Evolutionary conservation across 2,888 invertebrate genomes (phyloP).

Genomic region (Euspilapteryx auroguttella): DNA sequence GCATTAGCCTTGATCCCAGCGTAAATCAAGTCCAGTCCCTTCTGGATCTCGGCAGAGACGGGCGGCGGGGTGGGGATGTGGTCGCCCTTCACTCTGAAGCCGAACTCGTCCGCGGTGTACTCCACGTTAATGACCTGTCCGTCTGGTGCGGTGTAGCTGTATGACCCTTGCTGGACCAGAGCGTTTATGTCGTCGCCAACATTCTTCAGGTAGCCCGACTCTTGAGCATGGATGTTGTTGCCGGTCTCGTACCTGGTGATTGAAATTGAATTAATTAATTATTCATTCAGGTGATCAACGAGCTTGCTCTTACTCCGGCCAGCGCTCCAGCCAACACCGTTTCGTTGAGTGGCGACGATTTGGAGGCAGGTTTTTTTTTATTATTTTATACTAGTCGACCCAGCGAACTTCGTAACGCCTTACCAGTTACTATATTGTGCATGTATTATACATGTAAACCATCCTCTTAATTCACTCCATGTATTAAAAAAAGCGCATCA

Average conservation of each 20-base stretch:
- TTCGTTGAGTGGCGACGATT: too few relatives aligned
- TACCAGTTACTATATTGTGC: too few relatives aligned
- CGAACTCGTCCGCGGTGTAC: slow-evolving; percentile 81
- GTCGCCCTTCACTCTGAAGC: slow-evolving; percentile 79
- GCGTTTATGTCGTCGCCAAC: slow-evolving; percentile 69
- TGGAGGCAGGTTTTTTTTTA: too few relatives aligned
- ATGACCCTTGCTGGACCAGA: slow-evolving; percentile 77
- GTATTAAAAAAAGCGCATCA: too few relatives aligned
- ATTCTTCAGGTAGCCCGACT: slow-evolving; percentile 74
- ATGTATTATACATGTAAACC: too few relatives aligned
- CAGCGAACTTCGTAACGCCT: too few relatives aligned
- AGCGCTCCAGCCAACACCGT: too few relatives aligned
- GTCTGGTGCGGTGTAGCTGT: slow-evolving; percentile 78
- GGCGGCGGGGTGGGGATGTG: slow-evolving; percentile 85
- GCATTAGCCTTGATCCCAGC: slow-evolving; percentile 71
- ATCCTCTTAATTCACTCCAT: too few relatives aligned
- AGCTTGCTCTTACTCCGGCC: too few relatives aligned
- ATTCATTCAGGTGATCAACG: not conserved
- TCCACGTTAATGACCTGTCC: slow-evolving; percentile 74
- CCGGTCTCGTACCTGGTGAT: slow-evolving; percentile 76
- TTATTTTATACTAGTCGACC: too few relatives aligned
- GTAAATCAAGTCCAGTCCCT: slow-evolving; percentile 83
- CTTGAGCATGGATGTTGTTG: slow-evolving; percentile 78
- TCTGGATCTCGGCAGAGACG: slow-evolving; percentile 82
- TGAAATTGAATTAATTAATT: not conserved